Evolutionary conservation across 1,140 invertebrate genomes (phyloP).

Genomic region (Drosophila nasuta): DNA sequence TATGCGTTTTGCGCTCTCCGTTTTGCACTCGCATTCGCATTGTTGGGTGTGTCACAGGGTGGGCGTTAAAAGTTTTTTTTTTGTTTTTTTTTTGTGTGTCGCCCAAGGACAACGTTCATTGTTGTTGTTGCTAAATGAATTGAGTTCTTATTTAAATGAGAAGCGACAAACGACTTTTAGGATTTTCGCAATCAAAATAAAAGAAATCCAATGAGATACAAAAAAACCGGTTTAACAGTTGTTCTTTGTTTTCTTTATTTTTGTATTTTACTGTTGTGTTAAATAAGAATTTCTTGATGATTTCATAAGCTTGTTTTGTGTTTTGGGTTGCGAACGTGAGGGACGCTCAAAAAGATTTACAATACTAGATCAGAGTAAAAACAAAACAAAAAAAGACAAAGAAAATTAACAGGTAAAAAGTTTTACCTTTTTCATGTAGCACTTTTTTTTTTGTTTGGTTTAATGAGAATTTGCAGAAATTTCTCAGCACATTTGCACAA

Average conservation of each 20-base stretch:
- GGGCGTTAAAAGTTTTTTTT: constrained; percentile 30
- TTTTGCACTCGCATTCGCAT: constrained; percentile 66
- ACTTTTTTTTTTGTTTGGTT: background rate
- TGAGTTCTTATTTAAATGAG: constrained; percentile 3
- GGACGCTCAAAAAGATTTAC: constrained; percentile 27
- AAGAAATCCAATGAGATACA: constrained; percentile 32
- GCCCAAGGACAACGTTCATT: constrained; percentile 42
- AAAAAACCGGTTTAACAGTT: constrained; percentile 44
- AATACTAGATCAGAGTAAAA: constrained; percentile 13
- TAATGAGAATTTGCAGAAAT: constrained; percentile 8
- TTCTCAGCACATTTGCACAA: constrained; percentile 1
- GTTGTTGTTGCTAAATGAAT: constrained; percentile 4
- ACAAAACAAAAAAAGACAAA: background rate
- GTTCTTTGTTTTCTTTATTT: constrained; percentile 10
- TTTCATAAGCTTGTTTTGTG: constrained; percentile 49
- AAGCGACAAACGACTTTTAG: constrained; percentile 14
- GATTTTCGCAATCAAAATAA: constrained; percentile 36
- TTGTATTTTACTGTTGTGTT: constrained; percentile 24
- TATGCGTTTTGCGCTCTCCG: constrained; percentile 52
- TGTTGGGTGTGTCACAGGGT: constrained; percentile 54
- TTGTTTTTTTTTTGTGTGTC: constrained; percentile 34
- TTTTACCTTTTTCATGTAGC: background rate
- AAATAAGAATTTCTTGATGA: constrained; percentile 67
- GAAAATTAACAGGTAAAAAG: constrained; percentile 10
- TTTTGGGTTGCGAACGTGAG: constrained; percentile 17